Conservation (phyloP, 2,113 vertebrate genomes). For the Chaetura pelagica region DNA sequence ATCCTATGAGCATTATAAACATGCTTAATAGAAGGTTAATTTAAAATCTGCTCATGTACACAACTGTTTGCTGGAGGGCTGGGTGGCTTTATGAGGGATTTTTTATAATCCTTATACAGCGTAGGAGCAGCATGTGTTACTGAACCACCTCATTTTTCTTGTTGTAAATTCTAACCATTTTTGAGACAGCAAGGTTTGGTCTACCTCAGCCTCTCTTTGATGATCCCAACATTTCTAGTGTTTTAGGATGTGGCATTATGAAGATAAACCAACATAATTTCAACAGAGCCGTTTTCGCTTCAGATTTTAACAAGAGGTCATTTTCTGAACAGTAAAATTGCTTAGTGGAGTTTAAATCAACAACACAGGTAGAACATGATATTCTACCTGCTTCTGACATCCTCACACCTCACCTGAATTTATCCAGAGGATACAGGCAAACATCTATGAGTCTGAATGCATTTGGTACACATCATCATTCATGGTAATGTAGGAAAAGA, state of each 20-base stretch:
- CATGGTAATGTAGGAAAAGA: not conserved
- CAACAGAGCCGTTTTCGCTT: not conserved
- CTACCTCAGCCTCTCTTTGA: not conserved
- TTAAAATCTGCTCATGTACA: not conserved
- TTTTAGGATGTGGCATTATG: not conserved
- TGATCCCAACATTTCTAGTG: not conserved
- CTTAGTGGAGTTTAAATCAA: not conserved
- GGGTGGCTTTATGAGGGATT: not conserved
- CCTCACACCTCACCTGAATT: not conserved
- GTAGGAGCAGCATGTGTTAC: not conserved
- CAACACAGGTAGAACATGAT: not conserved
- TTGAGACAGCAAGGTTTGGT: not conserved
- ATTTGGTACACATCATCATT: not conserved
- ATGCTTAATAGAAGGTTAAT: not conserved
- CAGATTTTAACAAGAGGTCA: not conserved
- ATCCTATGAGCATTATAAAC: too few species aligned
- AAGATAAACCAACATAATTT: not conserved
- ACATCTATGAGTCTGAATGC: not conserved
- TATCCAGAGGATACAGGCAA: not conserved
- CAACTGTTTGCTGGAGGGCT: not conserved
- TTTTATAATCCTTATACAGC: not conserved
- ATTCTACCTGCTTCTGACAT: not conserved
- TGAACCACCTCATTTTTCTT: not conserved
- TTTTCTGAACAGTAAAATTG: not conserved
- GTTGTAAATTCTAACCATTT: not conserved